A percentile compares a stretch with the other conserved stretches of the same genome.
Evolutionary conservation across 2,113 vertebrate species (phyloP).

Genomic region (Sclerurus mexicanus): DNA sequence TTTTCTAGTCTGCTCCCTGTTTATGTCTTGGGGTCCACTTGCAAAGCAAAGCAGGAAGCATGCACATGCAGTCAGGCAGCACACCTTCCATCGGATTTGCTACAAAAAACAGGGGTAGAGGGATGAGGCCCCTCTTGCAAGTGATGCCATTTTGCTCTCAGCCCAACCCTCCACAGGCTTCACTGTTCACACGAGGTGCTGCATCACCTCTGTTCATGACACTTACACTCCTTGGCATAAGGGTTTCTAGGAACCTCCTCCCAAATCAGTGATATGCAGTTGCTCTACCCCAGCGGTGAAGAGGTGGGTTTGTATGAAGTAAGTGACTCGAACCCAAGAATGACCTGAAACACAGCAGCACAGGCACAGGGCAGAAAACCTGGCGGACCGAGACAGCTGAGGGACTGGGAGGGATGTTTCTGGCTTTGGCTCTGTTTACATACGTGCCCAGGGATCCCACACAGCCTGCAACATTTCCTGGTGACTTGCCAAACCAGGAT

Average conservation of each 20-base stretch:
- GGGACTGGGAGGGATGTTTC: background rate
- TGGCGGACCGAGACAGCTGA: fast-evolving
- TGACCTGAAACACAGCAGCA: background rate
- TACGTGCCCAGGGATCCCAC: fast-evolving
- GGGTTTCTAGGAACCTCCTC: background rate
- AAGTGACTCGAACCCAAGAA: background rate
- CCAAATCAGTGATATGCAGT: fast-evolving
- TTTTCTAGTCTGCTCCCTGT: background rate
- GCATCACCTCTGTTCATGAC: background rate
- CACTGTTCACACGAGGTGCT: background rate
- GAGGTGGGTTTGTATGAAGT: background rate
- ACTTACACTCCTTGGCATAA: background rate
- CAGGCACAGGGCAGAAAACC: background rate
- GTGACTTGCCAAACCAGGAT: background rate
- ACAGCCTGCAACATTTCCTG: background rate
- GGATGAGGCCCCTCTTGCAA: background rate
- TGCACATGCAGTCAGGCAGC: fast-evolving
- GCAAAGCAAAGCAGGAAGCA: background rate
- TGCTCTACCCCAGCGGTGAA: background rate
- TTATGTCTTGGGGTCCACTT: background rate
- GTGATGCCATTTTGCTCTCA: background rate
- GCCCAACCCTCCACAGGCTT: background rate
- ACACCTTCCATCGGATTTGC: background rate
- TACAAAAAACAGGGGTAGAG: background rate
- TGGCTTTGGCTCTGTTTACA: background rate